These are phyloP conservation scores for Ceuthmochares aereus DNA, from an alignment of 2,113 vertebrate genomes.

Conservation along the genomic window DNA sequence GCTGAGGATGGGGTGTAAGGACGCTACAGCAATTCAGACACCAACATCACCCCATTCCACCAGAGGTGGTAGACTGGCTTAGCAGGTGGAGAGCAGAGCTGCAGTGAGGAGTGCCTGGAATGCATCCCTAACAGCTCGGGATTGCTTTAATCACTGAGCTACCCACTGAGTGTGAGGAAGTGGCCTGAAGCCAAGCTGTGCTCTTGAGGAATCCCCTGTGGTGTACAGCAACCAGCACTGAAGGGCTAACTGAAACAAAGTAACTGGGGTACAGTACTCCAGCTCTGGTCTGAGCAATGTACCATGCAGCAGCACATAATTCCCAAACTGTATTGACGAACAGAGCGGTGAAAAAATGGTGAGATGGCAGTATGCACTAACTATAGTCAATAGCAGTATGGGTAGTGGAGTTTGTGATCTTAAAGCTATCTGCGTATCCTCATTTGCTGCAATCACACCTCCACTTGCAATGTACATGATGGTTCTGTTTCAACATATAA, in stretches of 20 bases:
- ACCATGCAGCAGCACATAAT: neutral
- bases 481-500: neutral
- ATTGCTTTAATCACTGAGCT: neutral
- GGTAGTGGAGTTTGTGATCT: neutral
- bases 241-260: fast-evolving
- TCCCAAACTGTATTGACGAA: neutral
- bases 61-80: neutral
- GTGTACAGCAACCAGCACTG: neutral
- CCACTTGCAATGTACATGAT: neutral
- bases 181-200: neutral
- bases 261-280: neutral
- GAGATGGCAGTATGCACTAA: neutral
- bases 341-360: fast-evolving
- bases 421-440: neutral
- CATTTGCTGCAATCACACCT: neutral
- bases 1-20: neutral
- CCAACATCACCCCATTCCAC: fast-evolving
- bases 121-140: neutral
- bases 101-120: neutral
- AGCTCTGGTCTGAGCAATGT: neutral
- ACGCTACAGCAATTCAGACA: neutral
- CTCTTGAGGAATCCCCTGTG: neutral
- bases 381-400: neutral
- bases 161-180: neutral
- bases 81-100: neutral